A percentile compares a stretch with the other conserved stretches of the same genome.
phyloP scores from a whole-genome alignment of 2,888 invertebrate species.

The Cinara cedri region DNA sequence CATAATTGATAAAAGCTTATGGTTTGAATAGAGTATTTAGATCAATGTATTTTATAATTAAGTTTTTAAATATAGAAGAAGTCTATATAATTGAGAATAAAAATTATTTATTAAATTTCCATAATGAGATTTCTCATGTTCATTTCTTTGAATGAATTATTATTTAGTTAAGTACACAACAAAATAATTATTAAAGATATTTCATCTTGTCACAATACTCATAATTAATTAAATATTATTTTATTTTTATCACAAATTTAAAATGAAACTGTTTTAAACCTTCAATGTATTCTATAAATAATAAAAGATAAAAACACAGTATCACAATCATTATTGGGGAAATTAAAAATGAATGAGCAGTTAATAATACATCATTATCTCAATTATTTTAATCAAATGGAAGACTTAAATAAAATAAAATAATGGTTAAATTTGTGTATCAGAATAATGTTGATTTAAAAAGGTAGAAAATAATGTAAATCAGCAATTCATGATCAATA shows the following conservation, averaged over 20 bases:
- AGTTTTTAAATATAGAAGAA: background rate
- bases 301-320: background rate
- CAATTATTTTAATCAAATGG: background rate
- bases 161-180: background rate
- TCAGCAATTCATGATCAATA: background rate
- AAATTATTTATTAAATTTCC: background rate
- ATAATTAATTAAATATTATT: background rate
- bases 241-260: constrained; percentile 13
- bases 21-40: no score
- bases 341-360: background rate
- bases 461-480: background rate
- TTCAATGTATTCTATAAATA: background rate
- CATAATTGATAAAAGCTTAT: no score
- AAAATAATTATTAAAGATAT: background rate
- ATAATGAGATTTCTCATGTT: background rate
- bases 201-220: background rate
- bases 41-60: no score
- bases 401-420: constrained; percentile 28
- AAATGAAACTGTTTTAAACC: background rate
- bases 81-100: background rate
- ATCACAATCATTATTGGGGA: constrained; percentile 20
- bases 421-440: background rate
- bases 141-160: background rate
- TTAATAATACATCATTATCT: constrained; percentile 2
- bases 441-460: constrained; percentile 7